A percentile compares a stretch with the other conserved stretches of the same genome.
These are phyloP conservation scores for Mesochorus sp. DNA, from an alignment of 2,888 invertebrate species.

Conservation along the genomic window DNA sequence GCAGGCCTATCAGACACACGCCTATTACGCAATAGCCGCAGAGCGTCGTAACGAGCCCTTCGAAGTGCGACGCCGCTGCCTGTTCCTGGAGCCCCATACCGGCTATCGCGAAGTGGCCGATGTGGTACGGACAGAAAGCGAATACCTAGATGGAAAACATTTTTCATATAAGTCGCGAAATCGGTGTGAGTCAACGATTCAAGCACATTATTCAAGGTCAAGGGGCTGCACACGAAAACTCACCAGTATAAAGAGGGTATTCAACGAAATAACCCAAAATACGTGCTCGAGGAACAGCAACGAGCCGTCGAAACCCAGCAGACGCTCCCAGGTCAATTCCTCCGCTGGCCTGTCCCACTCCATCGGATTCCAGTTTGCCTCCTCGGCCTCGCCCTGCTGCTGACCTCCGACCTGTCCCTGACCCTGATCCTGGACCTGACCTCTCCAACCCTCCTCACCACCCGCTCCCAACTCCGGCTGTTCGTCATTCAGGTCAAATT, in stretches of 20 bases:
- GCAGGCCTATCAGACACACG: conserved; percentile 90
- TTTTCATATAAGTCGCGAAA: no score
- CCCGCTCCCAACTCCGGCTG: conserved; percentile 59
- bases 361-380: conserved; percentile 98
- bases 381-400: conserved; percentile 86
- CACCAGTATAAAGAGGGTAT: conserved; percentile 95
- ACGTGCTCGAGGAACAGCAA: conserved; percentile 99
- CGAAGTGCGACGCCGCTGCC: conserved; percentile 92
- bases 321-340: conserved; percentile 98
- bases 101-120: conserved; percentile 93
- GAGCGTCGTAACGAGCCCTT: conserved; percentile 95
- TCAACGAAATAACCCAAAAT: conserved; percentile 99
- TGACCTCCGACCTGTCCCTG: conserved; percentile 86
- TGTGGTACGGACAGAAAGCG: conserved; percentile 98
- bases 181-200: no score
- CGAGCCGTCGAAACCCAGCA: conserved; percentile 97
- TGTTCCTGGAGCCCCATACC: conserved; percentile 87
- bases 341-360: conserved; percentile 99
- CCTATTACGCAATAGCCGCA: conserved; percentile 97
- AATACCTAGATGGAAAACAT: conserved; percentile 86
- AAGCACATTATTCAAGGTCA: no score
- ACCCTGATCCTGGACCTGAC: conserved; percentile 82
- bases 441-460: conserved; percentile 71
- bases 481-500: conserved; percentile 72
- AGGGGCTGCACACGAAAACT: no score